Evolutionary conservation across 2,797 vertebrate species (phyloP).

Genomic region (Linurgus olivaceus): DNA sequence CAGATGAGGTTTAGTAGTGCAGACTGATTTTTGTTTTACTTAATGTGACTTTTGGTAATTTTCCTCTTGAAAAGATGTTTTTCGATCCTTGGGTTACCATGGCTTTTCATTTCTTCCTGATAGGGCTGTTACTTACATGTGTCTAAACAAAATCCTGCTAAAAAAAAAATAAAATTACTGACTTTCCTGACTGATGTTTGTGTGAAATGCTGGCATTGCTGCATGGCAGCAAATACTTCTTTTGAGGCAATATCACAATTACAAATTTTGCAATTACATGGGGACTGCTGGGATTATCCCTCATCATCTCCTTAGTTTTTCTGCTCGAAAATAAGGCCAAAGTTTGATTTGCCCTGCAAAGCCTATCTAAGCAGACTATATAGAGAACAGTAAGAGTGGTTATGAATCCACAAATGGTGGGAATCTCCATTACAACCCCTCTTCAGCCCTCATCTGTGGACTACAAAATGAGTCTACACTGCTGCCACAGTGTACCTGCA

Average conservation of each 20-base stretch:
- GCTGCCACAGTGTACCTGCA: background rate
- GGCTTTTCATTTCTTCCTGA: constrained; percentile 8
- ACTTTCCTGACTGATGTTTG: background rate
- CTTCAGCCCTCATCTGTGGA: background rate
- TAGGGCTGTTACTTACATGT: background rate
- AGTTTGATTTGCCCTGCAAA: background rate
- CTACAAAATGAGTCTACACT: background rate
- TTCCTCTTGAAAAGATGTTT: background rate
- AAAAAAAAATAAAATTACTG: background rate
- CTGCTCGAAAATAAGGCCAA: background rate
- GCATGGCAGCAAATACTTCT: background rate
- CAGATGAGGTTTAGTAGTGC: constrained; percentile 48
- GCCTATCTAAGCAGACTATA: background rate
- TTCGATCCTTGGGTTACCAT: background rate
- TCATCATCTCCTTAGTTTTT: background rate
- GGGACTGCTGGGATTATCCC: background rate
- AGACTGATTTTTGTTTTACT: constrained; percentile 55
- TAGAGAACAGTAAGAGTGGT: background rate
- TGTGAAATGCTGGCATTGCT: background rate
- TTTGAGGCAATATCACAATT: background rate
- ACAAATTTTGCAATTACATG: background rate
- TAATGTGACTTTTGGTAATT: constrained; percentile 40
- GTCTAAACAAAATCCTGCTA: background rate
- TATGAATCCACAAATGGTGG: background rate
- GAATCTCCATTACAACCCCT: background rate